Base-by-base conservation (phyloP, 2,113 vertebrate species). In the Ophthalmolycus amberensis region DNA sequence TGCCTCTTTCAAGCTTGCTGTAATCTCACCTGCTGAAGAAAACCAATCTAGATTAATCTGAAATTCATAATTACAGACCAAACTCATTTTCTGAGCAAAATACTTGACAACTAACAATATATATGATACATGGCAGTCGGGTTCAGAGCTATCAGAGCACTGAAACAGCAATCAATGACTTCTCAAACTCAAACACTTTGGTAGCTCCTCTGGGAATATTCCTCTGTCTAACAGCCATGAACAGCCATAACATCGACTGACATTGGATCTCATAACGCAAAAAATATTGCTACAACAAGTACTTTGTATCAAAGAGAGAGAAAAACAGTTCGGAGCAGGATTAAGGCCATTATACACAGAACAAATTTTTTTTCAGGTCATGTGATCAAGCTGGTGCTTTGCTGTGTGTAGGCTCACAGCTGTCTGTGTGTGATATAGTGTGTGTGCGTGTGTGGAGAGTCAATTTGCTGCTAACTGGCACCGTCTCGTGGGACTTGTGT, bases 401-500 rank as follows among this genome's bases (percentile, higher is more conserved):
- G 2, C n/a, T 60, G 32, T n/a, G 65, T 63, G 15, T 69, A 8
- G 12, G 15, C 15, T 27, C 52, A 38, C 34, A n/a, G 71, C 67
- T 60, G 71, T 42, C 52, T 70, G 62, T 29, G 38, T 50, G 66
- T 54, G 40, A 58, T 37, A 34, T 15, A 14, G 37, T 25, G 40
- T 18, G 54, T 50, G 79, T 50, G 82, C 46, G 67, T 68, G 71
- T 54, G 48, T 14, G 50, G 40, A 29, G 63, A 84, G 81, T 85
- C 75, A 79, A 85, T 90, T 88, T 84, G 64, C 77, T 75, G 77
- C 59, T 89, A 75, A 77, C 73, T 48, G 80, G 74, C 73, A 46
- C 3, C 0, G 66, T 90, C 90, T 87, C 66, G 0, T 80, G 82
- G 85, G 90, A 83, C 69, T 38, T 1, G 64, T 82, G 89, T 58